Evolutionary conservation across 2,797 vertebrate genomes (phyloP).

Genomic region (Sorex maritimensis): DNA sequence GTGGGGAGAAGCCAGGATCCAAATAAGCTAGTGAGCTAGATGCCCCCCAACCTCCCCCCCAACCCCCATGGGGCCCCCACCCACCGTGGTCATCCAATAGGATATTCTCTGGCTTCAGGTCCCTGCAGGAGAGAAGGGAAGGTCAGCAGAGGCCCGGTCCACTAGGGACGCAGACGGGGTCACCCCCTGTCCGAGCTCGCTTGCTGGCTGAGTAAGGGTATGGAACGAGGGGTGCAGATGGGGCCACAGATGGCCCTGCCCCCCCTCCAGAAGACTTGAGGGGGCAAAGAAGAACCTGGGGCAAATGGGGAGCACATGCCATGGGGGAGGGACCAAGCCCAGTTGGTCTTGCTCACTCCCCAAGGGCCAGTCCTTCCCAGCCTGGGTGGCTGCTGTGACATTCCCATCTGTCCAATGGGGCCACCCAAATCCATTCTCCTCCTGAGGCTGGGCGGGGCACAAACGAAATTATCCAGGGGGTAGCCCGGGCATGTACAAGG

Average conservation of each 20-base stretch:
- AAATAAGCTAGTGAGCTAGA: neutral
- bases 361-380: neutral
- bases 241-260: too few relatives aligned
- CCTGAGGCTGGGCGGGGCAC: neutral
- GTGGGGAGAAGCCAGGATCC: neutral
- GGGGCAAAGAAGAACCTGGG: neutral
- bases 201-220: too few relatives aligned
- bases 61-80: constrained; percentile 77
- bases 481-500: too few relatives aligned
- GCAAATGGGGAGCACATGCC: neutral
- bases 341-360: neutral
- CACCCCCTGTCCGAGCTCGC: neutral
- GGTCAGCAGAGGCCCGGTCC: constrained; percentile 63
- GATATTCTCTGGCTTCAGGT: constrained; percentile 99
- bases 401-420: neutral
- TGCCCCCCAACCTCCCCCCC: neutral
- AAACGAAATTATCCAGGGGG: neutral
- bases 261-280: too few relatives aligned
- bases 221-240: too few relatives aligned
- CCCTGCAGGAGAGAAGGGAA: constrained; percentile 90
- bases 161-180: neutral
- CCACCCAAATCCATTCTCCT: neutral
- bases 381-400: constrained; percentile 5
- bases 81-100: constrained; percentile 97
- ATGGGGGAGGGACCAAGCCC: neutral